These are phyloP conservation scores for Chloropsis hardwickii DNA, from an alignment of 2,113 vertebrate species.

Conservation along the genomic window DNA sequence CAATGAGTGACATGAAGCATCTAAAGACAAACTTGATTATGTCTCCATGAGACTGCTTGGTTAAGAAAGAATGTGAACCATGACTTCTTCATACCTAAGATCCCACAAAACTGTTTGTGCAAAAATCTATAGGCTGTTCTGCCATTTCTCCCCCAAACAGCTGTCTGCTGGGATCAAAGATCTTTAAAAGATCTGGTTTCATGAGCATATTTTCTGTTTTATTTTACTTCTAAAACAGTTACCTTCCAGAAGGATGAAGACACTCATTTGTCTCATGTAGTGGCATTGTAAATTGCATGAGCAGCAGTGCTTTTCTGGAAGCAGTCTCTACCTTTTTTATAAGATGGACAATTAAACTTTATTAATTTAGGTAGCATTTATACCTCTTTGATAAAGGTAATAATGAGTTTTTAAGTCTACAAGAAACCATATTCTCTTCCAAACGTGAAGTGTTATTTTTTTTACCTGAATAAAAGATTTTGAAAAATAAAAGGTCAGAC, in stretches of 20 bases:
- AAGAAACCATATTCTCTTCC: background rate
- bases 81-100: background rate
- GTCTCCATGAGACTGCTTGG: background rate
- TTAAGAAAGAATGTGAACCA: background rate
- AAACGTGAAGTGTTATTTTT: background rate
- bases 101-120: background rate
- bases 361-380: background rate
- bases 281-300: background rate
- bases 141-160: background rate
- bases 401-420: background rate
- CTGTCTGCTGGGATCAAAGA: background rate
- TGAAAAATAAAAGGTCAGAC: background rate
- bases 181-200: background rate
- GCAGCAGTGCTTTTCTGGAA: background rate
- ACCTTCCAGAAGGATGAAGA: background rate
- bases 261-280: background rate
- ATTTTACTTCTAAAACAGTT: background rate
- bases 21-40: background rate
- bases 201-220: background rate
- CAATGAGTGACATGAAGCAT: background rate
- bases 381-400: background rate
- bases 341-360: background rate
- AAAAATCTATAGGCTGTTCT: background rate
- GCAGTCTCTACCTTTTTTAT: background rate
- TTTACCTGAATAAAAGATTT: background rate